Evolutionary conservation across 53 echinoderm and acorn worm genomes (phyloP), one percentile per base, ranked within the genome.

Genomic region (Stichopus horrens): DNA sequence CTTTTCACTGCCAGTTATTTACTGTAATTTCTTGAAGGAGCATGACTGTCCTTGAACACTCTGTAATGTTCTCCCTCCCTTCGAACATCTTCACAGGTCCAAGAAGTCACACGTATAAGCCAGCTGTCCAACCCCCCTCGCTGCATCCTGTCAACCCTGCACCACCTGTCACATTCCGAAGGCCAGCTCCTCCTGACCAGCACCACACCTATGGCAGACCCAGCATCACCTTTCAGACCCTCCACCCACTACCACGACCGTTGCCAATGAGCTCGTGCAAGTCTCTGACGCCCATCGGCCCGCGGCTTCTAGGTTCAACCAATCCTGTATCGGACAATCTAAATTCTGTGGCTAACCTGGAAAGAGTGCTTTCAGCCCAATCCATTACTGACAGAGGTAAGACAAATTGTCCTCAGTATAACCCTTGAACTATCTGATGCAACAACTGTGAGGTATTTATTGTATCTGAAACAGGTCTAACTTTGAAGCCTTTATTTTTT

Each of bases 311-410:
- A 57, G 83, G 71, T 51, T 86, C 88, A 16, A 83, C 90, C 7
- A 90, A 97, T 56, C 83, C 91, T 18, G 67, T 86, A 18, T 89
- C 90, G 20, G 88, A 92, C 9, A 92, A 91, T 13, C 78, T 89
- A 16, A 88, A 89, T 6, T 92, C 91, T 56, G 92, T 92, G 54
- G 98, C 91, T 19, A 92, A 92, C 71, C 88, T 98, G 58, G 98
- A 96, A 90, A 91, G 98, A 88, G 98, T 94, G 21, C 88, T 98
- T 10, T 98, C 98, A 19, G 98, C 98, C 22, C 98, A 98, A 87
- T 98, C 98, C 66, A 91, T 93, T 57, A 89, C 92, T 21, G 98
- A 98, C n/a, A 90, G 92, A 93, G 95, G 98, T 98, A 86, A 87
- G 76, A 81, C 7, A 37, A 37, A 52, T 6, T 20, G 23, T 23